Evolutionary conservation across 2,888 invertebrate genomes (phyloP).

Genomic region (Platycheirus albimanus): DNA sequence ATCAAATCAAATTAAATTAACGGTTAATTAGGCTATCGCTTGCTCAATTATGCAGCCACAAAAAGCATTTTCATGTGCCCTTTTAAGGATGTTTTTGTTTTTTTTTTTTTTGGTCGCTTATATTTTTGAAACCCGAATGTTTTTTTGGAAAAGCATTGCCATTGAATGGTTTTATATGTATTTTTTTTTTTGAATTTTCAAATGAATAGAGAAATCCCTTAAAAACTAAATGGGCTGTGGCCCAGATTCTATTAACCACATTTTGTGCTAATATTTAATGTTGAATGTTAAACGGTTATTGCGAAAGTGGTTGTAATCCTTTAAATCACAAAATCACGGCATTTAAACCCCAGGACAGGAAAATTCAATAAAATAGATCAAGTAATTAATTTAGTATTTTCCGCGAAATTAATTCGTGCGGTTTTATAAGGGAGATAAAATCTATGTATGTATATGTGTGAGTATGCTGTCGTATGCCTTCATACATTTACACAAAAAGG

Average conservation of each 20-base stretch:
- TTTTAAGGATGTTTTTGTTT: not conserved
- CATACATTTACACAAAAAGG: not conserved
- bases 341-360: constrained; percentile 7
- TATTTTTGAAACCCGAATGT: not conserved
- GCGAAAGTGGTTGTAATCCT: constrained; percentile 35
- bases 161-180: not conserved
- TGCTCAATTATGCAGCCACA: constrained; percentile 24
- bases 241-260: constrained; percentile 9
- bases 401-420: constrained; percentile 63
- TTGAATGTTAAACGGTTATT: not conserved
- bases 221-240: not conserved
- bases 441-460: not conserved
- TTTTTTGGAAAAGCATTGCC: not conserved
- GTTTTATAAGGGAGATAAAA: constrained; percentile 11
- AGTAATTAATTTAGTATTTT: constrained; percentile 70
- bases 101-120: not conserved
- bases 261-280: constrained; percentile 11
- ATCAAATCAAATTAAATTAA: constrained; percentile 50
- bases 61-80: constrained; percentile 10
- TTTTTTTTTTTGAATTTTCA: not conserved
- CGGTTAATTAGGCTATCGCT: constrained; percentile 35
- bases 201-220: constrained; percentile 4
- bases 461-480: not conserved
- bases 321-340: constrained; percentile 54
- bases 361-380: constrained; percentile 60